Conservation (phyloP, 2,113 vertebrate species). For the Chaetorhynchus papuensis region DNA sequence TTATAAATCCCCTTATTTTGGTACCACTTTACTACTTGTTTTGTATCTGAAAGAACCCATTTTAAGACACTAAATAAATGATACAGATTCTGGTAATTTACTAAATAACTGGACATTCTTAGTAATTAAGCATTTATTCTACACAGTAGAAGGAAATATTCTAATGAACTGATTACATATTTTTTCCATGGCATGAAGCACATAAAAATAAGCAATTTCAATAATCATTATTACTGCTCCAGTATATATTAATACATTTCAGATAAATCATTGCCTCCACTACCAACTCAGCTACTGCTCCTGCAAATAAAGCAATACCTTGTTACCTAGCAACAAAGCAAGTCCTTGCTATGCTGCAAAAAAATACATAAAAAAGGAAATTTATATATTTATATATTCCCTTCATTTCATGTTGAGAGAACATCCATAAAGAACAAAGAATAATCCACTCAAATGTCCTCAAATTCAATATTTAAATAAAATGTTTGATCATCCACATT, state of each 20-base stretch:
- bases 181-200: neutral
- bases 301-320: constrained; percentile 75
- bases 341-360: constrained; percentile 67
- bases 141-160: constrained; percentile 3
- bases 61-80: constrained; percentile 13
- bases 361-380: neutral
- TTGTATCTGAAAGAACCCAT: neutral
- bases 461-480: constrained; percentile 46
- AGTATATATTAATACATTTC: constrained; percentile 52
- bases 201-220: constrained; percentile 37
- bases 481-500: neutral
- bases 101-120: constrained; percentile 29
- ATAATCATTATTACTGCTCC: constrained; percentile 48
- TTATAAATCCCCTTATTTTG: neutral
- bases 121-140: constrained; percentile 36
- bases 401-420: constrained; percentile 47
- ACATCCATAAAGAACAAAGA: constrained; percentile 52
- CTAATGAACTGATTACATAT: neutral
- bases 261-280: constrained; percentile 69
- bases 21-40: neutral
- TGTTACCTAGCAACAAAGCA: constrained; percentile 85
- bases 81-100: neutral
- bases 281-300: constrained; percentile 62
- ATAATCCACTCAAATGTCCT: constrained; percentile 37
- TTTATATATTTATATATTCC: constrained; percentile 29